Evolutionary conservation across 2,888 invertebrate species (phyloP), one percentile per base, ranked within the genome.

Genomic region (Caenorhabditis becei): DNA sequence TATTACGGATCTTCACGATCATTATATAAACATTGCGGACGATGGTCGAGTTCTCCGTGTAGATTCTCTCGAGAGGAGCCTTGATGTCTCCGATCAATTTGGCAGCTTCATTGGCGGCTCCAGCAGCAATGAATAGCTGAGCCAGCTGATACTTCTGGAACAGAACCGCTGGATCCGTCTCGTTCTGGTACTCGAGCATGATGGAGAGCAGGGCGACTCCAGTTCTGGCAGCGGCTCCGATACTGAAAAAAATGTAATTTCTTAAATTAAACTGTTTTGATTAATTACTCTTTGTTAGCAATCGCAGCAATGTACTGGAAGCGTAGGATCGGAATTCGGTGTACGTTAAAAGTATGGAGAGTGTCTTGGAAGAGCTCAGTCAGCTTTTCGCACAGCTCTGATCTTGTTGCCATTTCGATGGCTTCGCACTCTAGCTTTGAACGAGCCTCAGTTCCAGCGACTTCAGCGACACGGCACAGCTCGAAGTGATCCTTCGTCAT

Each of bases 401-500:
- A 37, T n/a, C 49, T 47, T 0, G 47, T 47, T 18, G 47, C 47
- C 47, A 47, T 11, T n/a, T 47, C 47, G 18, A 47, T 47, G 5
- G 49, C 32, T 3, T 72, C 63, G 11, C 53, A 49, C 14, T 58
- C 28, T 0, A 81, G 51, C 18, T 35, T 63, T 0, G 35, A 1
- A 2, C 63, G 28, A 3, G 61, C 20, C 7, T 44, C 71, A n/a
- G 49, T 37, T 0, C 51, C 74, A 2, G 72, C 44, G 37, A 53
- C 59, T 32, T 82, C 82, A 2, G 78, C 74, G 2, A 53, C 41
- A 20, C 65, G 44, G 37, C 78, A 78, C 37, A 63, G 26, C 18
- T 72, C 72, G 20, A 26, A 82, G 23, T 82, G 74, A 56, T 82
- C 82, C 14, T n/a, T 8, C 3, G 53, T 66, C 56, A 82, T 61